Percentiles rank a stretch among this genome's conserved stretches.
phyloP scores from a whole-genome alignment of 2,113 vertebrate species.

The Anhinga rufa region DNA sequence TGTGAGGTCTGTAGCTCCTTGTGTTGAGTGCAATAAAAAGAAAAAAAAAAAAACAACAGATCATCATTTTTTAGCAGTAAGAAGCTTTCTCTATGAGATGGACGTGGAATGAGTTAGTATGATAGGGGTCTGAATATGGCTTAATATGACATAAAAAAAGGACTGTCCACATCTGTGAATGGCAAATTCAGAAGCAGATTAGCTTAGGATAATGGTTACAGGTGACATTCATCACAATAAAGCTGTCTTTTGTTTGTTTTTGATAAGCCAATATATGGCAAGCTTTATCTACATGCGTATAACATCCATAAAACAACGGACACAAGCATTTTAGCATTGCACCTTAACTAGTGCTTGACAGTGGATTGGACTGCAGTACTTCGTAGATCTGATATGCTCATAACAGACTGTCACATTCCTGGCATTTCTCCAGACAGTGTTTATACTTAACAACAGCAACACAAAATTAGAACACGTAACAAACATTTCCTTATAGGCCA shows the following conservation, averaged over 20 bases:
- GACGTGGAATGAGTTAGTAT: background rate
- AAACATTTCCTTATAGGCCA: background rate
- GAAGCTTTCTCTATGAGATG: background rate
- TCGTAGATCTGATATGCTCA: background rate
- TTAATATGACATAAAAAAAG: constrained; percentile 4
- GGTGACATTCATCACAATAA: constrained; percentile 37
- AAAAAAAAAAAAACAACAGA: background rate
- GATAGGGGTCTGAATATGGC: background rate
- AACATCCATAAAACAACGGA: constrained; percentile 22
- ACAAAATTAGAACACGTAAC: background rate
- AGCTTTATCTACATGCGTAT: background rate
- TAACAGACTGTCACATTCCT: constrained; percentile 28
- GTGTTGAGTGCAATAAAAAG: background rate
- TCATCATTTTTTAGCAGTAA: background rate
- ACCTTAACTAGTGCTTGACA: constrained; percentile 32
- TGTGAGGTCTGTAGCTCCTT: background rate
- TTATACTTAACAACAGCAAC: constrained; percentile 13
- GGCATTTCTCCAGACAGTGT: constrained; percentile 19
- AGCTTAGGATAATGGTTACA: constrained; percentile 17
- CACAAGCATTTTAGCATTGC: background rate
- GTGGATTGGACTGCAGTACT: background rate
- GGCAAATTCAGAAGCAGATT: constrained; percentile 20
- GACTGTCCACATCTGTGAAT: background rate
- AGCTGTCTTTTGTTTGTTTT: constrained; percentile 20
- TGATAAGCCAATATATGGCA: constrained; percentile 32